Evolutionary conservation across 2,888 invertebrate species (phyloP), one percentile per base, ranked within the genome.

Genomic region (Hypselothyrea guttata): DNA sequence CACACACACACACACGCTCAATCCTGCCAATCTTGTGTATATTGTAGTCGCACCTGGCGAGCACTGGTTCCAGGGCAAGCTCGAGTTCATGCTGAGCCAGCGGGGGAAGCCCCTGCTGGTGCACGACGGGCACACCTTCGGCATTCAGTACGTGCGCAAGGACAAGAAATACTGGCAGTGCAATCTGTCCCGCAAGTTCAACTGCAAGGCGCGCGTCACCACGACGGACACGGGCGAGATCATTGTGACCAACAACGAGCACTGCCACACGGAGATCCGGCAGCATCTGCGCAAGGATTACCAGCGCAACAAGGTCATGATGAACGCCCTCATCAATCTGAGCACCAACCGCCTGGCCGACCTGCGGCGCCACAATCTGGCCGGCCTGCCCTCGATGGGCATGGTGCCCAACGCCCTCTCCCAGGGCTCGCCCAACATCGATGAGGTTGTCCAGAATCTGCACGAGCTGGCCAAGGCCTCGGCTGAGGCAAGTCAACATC

Each of bases 81-180:
- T 90, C 71, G 90, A 90, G 81, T 90, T 90, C 72, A 90, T 90
- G 90, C 86, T 90, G 58, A 90, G 90, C 65, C 90, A 90, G 70
- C 88, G 90, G 3, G 90, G 90, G 52, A 90, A 90, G 49, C 90
- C 90, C 2, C 68, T 90, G 22, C 82, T 90, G 38, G 90, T 90
- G 28, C 90, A 90, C 63, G 90, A 90, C 55, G 90, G 90, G 4
- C 90, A 90, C 60, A 90, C 90, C 9, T 90, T 90, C 58, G 90
- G 90, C 45, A 90, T 90, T 45, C 90, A 90, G 64, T 90, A 90
- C 62, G 90, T 90, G 41, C 88, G 90, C 49, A 90, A 90, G 78
- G 90, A 90, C 64, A 90, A 90, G 70, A 90, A 90, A 77, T 90
- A 90, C 73, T 90, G 90, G 90, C 90, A 90, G 62, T 90, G 90